These are phyloP conservation scores for Marasmarcha lunaedactyla DNA, from an alignment of 2,888 invertebrate genomes.

Conservation along the genomic window DNA sequence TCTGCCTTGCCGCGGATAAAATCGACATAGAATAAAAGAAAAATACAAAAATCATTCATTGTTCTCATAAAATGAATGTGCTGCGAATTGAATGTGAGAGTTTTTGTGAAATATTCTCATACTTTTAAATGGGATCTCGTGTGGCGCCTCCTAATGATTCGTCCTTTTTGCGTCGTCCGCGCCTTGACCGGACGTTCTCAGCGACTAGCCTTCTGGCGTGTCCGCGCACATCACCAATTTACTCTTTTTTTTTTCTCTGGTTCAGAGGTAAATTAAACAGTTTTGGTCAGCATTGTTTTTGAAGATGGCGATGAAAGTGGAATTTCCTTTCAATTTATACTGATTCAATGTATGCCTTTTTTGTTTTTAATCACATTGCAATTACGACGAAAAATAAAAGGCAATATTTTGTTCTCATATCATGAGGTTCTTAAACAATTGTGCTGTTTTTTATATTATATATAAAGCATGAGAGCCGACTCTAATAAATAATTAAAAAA, in stretches of 20 bases:
- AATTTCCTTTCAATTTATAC: constrained; percentile 14
- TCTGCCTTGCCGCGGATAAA: constrained; percentile 60
- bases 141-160: constrained; percentile 70
- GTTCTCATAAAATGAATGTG: constrained; percentile 71
- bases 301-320: constrained; percentile 24
- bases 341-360: not conserved
- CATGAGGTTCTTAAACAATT: no score
- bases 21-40: constrained; percentile 70
- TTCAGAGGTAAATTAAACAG: constrained; percentile 62
- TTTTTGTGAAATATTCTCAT: constrained; percentile 71
- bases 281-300: constrained; percentile 57
- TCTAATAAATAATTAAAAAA: no score
- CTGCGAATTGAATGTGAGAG: constrained; percentile 67
- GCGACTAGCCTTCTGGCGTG: constrained; percentile 58
- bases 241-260: constrained; percentile 50
- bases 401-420: no score
- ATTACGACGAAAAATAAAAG: no score
- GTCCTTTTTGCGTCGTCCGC: constrained; percentile 61
- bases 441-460: no score
- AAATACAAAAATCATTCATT: constrained; percentile 71
- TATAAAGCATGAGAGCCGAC: no score
- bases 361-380: no score
- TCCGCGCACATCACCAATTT: constrained; percentile 56
- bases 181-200: constrained; percentile 36
- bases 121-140: constrained; percentile 69